Evolutionary conservation across 1,140 invertebrate species (phyloP).

Genomic region (Pogonus chalceus): DNA sequence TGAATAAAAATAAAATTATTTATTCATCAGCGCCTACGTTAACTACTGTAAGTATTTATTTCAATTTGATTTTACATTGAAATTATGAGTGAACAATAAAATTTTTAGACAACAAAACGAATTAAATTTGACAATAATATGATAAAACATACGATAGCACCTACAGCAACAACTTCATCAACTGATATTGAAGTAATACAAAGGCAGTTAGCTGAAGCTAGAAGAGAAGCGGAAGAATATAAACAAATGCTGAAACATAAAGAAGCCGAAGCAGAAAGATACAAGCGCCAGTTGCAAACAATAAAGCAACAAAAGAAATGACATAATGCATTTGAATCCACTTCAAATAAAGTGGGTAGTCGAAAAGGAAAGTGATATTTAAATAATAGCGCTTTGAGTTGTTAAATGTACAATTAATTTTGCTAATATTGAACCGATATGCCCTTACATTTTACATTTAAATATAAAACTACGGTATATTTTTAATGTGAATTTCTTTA

Average conservation of each 20-base stretch:
- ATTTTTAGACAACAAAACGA: slow-evolving; percentile 28
- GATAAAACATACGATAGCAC: too few species aligned
- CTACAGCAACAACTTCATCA: slow-evolving; percentile 28
- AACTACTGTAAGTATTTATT: slow-evolving; percentile 20
- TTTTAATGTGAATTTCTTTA: too few species aligned
- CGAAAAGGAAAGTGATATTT: too few species aligned
- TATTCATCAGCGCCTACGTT: slow-evolving; percentile 15
- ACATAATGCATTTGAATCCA: background rate
- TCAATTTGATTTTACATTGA: slow-evolving; percentile 18
- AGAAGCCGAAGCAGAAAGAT: slow-evolving; percentile 42
- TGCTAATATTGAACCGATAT: too few species aligned
- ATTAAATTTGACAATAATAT: slow-evolving; percentile 32
- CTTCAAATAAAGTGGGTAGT: too few species aligned
- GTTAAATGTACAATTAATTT: too few species aligned
- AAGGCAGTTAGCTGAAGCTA: slow-evolving; percentile 40
- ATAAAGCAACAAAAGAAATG: background rate
- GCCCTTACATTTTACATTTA: too few species aligned
- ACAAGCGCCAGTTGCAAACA: slow-evolving; percentile 38
- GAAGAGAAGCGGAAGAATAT: slow-evolving; percentile 40
- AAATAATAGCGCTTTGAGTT: too few species aligned
- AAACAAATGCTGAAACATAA: slow-evolving; percentile 41
- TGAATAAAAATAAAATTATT: slow-evolving; percentile 34
- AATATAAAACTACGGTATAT: too few species aligned
- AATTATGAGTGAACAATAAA: slow-evolving; percentile 14
- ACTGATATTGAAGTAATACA: slow-evolving; percentile 38